Evolutionary conservation across 1,140 invertebrate genomes (phyloP).

Genomic region (Oscheius sp.): DNA sequence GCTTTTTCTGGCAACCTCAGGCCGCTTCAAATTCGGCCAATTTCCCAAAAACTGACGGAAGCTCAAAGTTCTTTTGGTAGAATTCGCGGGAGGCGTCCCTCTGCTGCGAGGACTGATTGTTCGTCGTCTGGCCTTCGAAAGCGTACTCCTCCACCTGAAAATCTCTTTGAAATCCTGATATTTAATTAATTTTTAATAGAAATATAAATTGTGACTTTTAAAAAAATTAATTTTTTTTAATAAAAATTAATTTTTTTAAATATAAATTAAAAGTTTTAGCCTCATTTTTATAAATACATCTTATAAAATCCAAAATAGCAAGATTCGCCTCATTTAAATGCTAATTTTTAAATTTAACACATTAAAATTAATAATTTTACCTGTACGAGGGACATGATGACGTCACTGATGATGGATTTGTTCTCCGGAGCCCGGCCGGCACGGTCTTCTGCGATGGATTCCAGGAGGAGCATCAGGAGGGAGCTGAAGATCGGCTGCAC

Average conservation of each 20-base stretch:
- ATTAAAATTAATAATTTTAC: conserved; percentile 18
- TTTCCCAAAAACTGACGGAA: background rate
- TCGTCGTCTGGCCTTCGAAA: conserved; percentile 5
- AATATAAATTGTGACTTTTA: too few relatives aligned
- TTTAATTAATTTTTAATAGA: too few relatives aligned
- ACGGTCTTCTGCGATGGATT: conserved; percentile 36
- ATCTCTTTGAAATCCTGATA: too few relatives aligned
- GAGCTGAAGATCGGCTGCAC: conserved; percentile 39
- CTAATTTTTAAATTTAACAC: too few relatives aligned
- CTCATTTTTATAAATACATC: too few relatives aligned
- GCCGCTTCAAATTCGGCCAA: background rate
- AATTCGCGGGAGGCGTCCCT: background rate
- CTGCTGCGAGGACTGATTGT: conserved; percentile 2
- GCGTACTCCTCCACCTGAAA: conserved; percentile 18
- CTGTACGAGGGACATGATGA: conserved; percentile 51
- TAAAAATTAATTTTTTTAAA: too few relatives aligned
- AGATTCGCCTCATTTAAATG: too few relatives aligned
- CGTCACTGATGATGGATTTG: conserved; percentile 40
- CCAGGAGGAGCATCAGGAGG: conserved; percentile 36
- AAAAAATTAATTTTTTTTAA: too few relatives aligned
- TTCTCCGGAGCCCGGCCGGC: conserved; percentile 20
- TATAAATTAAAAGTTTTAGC: too few relatives aligned
- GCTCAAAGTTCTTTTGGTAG: conserved; percentile 21
- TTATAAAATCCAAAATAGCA: too few relatives aligned
- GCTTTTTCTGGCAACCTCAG: background rate